Evolutionary conservation across 2,888 invertebrate genomes (phyloP).

Genomic region (Adela reaumurella): DNA sequence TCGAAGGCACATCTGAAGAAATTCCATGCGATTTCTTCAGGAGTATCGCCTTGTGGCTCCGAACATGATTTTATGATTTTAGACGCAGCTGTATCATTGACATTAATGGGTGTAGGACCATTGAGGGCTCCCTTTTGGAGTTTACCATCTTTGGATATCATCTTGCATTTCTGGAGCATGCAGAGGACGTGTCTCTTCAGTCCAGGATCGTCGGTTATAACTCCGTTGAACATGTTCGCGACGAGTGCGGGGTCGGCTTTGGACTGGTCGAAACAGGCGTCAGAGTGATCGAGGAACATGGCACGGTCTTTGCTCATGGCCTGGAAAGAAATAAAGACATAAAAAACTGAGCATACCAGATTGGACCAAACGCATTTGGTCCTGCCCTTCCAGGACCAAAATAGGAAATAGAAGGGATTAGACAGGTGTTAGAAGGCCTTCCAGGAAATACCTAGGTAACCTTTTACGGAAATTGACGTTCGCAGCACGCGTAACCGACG

Average conservation of each 20-base stretch:
- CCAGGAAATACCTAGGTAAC: too few relatives aligned
- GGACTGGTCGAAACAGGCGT: conserved; percentile 27
- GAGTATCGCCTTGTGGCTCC: conserved; percentile 27
- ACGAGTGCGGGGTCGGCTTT: conserved; percentile 17
- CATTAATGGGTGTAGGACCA: conserved; percentile 25
- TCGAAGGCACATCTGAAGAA: conserved; percentile 42
- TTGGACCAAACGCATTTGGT: too few relatives aligned
- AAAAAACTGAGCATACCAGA: too few relatives aligned
- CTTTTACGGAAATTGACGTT: too few relatives aligned
- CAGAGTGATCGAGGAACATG: conserved; percentile 43
- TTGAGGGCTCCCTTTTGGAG: conserved; percentile 33
- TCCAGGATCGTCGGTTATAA: conserved; percentile 19
- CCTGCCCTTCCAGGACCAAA: too few relatives aligned
- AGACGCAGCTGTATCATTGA: conserved; percentile 30
- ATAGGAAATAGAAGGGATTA: too few relatives aligned
- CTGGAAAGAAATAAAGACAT: too few relatives aligned
- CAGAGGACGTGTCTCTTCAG: conserved; percentile 37
- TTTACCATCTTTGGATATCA: conserved; percentile 42
- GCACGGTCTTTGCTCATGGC: too few relatives aligned
- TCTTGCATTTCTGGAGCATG: conserved; percentile 39
- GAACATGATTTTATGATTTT: conserved; percentile 37
- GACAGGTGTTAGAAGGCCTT: too few relatives aligned
- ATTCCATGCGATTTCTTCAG: conserved; percentile 42
- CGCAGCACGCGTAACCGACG: too few relatives aligned
- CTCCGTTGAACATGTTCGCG: conserved; percentile 10